Base-by-base conservation (phyloP, 2,888 invertebrate species). In the Toxonevra muliebris region DNA sequence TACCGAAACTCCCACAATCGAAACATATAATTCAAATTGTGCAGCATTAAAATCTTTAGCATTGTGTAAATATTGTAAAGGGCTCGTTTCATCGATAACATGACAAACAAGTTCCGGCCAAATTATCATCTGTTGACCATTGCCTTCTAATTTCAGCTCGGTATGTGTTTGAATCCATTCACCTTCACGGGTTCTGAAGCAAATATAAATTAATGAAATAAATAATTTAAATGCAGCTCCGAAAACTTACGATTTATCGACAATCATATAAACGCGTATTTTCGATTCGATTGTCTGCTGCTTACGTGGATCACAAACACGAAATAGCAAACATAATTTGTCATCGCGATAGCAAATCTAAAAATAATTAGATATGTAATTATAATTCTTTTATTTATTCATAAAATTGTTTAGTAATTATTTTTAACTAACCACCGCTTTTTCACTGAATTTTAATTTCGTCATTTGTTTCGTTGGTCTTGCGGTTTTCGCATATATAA, bases 51-150 rank as follows among this genome's bases (percentile, higher is more conserved):
- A 88, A 78, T 94, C 93, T 55, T 74, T 79, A 73, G 92, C 91
- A 0, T 92, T 92, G 0, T 91, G 90, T 77, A 94, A 88, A 75
- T 91, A 90, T 82, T 89, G 93, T 58, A 97, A 89, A 0, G 96
- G 96, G 77, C 94, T 94, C 30, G 84, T 82, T 11, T 87, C 87
- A 78, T 94, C 91, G 72, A 97, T 96, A 68, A 89, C 88, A 82
- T 97, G 96, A 12, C 93, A 92, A 11, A 96, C 89, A 1, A 93
- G 93, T 77, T 94, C 90, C 0, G 96, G 96, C 96, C 96, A 97
- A 54, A 94, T 88, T 77, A 95, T 92, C 48, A 88, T 81, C 45
- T 92, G 90, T 69, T 81, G 77, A 0, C 90, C 89, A 61, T 89
- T 88, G 69, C 90, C 89, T 79, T 89, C 88, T 71, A 92, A 81